A percentile compares a stretch with the other conserved stretches of the same genome.
These are phyloP conservation scores for Aricia artaxerxes DNA, from an alignment of 2,888 invertebrate genomes.

Conservation along the genomic window DNA sequence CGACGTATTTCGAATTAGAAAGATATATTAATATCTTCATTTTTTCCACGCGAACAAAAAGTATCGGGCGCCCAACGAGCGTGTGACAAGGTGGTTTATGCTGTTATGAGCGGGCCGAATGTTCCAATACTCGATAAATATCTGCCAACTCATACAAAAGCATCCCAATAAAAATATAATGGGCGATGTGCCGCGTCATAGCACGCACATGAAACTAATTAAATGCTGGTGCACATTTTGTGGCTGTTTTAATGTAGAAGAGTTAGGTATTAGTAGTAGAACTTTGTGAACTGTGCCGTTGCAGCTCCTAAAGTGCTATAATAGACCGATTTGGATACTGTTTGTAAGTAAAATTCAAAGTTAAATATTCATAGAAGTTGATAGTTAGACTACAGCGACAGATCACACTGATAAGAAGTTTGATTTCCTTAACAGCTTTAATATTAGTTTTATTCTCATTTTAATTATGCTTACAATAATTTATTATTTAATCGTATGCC, in stretches of 20 bases:
- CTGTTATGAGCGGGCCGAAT: constrained; percentile 77
- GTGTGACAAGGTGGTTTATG: constrained; percentile 81
- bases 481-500: not conserved
- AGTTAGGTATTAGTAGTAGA: not conserved
- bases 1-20: constrained; percentile 80
- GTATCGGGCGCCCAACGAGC: constrained; percentile 78
- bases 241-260: not conserved
- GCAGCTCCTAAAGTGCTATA: no score
- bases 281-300: no score
- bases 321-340: no score
- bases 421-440: not conserved
- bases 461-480: not conserved
- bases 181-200: constrained; percentile 78
- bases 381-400: no score
- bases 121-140: constrained; percentile 80
- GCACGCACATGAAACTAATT: constrained; percentile 69
- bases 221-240: constrained; percentile 43
- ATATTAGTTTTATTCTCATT: not conserved
- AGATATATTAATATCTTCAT: constrained; percentile 81
- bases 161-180: constrained; percentile 80
- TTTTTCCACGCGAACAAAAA: constrained; percentile 77
- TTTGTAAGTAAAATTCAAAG: no score
- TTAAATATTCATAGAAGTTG: no score
- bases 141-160: constrained; percentile 81
- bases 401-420: no score